Evolutionary conservation across 2,113 vertebrate genomes (phyloP).

Genomic region (Recurvirostra avosetta): DNA sequence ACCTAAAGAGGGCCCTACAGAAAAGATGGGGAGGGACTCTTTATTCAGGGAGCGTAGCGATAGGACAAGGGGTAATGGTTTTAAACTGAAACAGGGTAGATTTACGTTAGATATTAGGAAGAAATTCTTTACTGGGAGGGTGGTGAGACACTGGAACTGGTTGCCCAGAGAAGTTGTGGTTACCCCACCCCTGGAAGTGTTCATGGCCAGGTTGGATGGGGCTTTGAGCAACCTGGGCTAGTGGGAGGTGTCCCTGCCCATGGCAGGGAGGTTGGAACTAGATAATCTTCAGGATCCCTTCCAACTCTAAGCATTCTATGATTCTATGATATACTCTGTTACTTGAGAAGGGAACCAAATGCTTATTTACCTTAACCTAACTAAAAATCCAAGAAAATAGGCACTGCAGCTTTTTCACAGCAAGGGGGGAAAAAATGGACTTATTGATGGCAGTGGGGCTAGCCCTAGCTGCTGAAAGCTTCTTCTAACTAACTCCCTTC

Average conservation of each 20-base stretch:
- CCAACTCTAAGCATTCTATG: neutral
- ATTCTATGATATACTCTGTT: neutral
- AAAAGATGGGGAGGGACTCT: neutral
- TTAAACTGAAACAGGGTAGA: neutral
- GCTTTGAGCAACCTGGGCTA: neutral
- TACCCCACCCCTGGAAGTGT: neutral
- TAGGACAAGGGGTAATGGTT: neutral
- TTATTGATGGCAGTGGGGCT: rapidly evolving
- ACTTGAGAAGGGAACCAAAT: neutral
- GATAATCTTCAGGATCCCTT: neutral
- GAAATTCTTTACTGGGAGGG: neutral
- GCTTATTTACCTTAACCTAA: neutral
- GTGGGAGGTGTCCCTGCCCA: neutral
- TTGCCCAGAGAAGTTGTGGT: neutral
- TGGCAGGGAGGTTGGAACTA: neutral
- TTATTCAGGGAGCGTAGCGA: neutral
- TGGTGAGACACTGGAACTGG: neutral
- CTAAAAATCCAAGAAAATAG: neutral
- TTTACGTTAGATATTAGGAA: neutral
- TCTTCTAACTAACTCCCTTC: neutral
- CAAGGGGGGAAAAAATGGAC: neutral
- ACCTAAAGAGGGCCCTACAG: neutral
- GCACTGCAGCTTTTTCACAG: neutral
- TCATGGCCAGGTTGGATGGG: neutral
- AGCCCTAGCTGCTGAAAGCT: neutral